Evolutionary conservation across 2,113 vertebrate species (phyloP), one percentile per base, ranked within the genome.

Genomic region (Callaeas wilsoni): DNA sequence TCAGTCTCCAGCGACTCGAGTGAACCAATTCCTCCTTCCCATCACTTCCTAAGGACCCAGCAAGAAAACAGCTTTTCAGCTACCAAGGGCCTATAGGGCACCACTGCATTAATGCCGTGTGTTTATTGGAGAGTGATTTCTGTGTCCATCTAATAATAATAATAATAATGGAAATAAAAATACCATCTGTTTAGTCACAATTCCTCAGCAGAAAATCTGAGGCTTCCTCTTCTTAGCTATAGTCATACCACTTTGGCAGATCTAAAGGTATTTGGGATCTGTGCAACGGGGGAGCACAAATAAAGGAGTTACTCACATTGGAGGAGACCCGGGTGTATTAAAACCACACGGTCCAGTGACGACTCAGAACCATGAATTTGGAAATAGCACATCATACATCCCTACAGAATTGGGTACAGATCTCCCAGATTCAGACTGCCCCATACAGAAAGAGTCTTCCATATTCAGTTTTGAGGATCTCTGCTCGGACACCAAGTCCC

Each of bases 11-110:
- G 16, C 2, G 3, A 15, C 49, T 6, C 3, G 1, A 77, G 16
- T 26, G 56, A 84, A 63, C 6, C 9, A 37, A 3, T 78, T 84
- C 52, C 64, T 87, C 60, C 42, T 85, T 65, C 19, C 23, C 71
- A 37, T 32, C 35, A 37, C 20, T 73, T 10, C 8, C 23, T 63
- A 35, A 33, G 12, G 14, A 3, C 14, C 14, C 42, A 71, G 27
- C 26, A 20, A 18, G 21, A 57, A 23, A 68, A 26, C 3, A 5
- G 12, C 15, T 89, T 86, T 86, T 75, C 25, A 10, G 68, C 39
- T 32, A 32, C 18, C 21, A 14, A 12, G 30, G 6, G 5, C 12
- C 25, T 52, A 2, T 23, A 67, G 0, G 1, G 9, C 29, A 52
- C 6, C 16, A 8, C 11, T 57, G 27, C 32, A 30, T 33, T 44